These are phyloP conservation scores for Diaprepes abbreviatus DNA, from an alignment of 2,888 invertebrate species.

Conservation along the genomic window DNA sequence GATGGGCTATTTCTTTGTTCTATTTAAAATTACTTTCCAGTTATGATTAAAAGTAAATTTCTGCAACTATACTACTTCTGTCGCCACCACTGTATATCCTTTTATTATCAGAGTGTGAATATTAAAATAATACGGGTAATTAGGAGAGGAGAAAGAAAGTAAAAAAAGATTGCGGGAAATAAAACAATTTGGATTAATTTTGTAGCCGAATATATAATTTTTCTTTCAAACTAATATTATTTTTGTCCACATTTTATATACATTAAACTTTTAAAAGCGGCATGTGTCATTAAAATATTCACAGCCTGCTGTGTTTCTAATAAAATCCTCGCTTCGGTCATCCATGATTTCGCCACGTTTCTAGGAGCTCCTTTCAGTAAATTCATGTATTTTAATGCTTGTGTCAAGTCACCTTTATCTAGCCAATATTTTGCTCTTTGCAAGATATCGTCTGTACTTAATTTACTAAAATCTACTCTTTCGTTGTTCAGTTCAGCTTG, in stretches of 20 bases:
- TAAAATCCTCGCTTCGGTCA: conserved; percentile 83
- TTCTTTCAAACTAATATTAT: no score
- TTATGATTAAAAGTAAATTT: no score
- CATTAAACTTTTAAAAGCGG: conserved; percentile 80
- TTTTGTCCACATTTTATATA: conserved; percentile 60
- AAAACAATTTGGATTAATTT: no score
- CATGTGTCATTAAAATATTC: conserved; percentile 89
- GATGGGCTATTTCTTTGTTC: no score
- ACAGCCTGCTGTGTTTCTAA: conserved; percentile 93
- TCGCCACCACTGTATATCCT: no score
- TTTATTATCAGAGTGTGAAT: no score
- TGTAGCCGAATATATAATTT: no score
- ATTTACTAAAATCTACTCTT: conserved; percentile 77
- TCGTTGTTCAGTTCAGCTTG: conserved; percentile 80
- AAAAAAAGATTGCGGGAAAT: no score
- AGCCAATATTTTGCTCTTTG: conserved; percentile 92
- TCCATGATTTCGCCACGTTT: conserved; percentile 88
- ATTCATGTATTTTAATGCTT: conserved; percentile 88
- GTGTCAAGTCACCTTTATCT: conserved; percentile 86
- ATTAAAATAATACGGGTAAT: no score
- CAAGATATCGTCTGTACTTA: conserved; percentile 90
- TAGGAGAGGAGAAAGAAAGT: no score
- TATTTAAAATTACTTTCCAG: no score
- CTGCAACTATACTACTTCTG: no score
- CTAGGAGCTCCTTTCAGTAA: conserved; percentile 89